These are phyloP conservation scores for Mormyrus hasselquistii DNA, from an alignment of 2,797 vertebrate genomes.

Conservation along the genomic window DNA sequence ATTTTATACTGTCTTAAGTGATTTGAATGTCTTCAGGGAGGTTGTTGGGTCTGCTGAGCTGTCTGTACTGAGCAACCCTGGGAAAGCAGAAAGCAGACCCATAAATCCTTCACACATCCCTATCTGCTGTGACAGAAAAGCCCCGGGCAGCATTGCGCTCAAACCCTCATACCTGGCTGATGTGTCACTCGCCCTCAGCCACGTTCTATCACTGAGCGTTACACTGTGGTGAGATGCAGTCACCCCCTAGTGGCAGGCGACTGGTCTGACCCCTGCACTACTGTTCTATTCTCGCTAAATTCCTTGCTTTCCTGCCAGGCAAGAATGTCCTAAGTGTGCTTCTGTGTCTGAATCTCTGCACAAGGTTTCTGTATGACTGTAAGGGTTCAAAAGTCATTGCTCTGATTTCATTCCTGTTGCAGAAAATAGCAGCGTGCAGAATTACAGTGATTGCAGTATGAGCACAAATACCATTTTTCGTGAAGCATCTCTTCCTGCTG, in stretches of 20 bases:
- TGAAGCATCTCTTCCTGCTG: background rate
- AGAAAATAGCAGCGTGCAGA: background rate
- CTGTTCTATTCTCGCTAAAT: background rate
- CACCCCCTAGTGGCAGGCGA: conserved; percentile 35
- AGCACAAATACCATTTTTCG: background rate
- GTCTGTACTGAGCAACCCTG: conserved; percentile 37
- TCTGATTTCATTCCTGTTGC: background rate
- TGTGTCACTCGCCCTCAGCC: conserved; percentile 42
- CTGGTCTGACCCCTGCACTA: background rate
- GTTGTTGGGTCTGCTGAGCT: background rate
- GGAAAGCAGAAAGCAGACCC: conserved; percentile 37
- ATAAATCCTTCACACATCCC: conserved; percentile 53
- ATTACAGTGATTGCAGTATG: background rate
- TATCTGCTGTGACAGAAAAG: conserved; percentile 49
- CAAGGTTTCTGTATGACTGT: background rate
- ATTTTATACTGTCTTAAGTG: background rate
- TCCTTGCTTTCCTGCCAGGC: background rate
- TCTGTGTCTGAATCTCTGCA: background rate
- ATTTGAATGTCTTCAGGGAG: background rate
- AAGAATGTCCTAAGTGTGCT: background rate
- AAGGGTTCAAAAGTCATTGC: background rate
- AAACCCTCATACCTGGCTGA: conserved; percentile 43
- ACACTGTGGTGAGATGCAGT: conserved; percentile 25
- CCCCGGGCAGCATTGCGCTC: conserved; percentile 36
- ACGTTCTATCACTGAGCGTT: background rate